These are phyloP conservation scores for mouse (Mus musculus) DNA, from an alignment of 2,113 vertebrate genomes.

Conservation along the genomic window DNA sequence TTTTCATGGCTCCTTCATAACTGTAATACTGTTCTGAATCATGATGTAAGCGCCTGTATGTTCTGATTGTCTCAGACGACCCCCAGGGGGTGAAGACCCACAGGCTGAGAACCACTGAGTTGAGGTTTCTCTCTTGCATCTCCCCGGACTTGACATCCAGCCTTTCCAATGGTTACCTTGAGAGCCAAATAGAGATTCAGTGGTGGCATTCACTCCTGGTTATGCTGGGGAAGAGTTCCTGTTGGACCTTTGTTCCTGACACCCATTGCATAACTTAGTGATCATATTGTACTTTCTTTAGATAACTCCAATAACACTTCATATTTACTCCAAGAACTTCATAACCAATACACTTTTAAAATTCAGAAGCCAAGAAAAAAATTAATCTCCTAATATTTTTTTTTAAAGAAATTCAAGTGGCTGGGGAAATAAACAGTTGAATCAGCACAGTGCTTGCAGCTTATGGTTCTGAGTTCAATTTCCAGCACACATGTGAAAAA, in stretches of 20 bases:
- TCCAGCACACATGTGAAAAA: neutral
- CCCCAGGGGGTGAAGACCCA: neutral
- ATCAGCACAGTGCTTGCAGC: neutral
- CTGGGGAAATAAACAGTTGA: neutral
- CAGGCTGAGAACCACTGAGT: neutral
- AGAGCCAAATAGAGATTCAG: conserved; percentile 3
- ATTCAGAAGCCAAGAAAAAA: neutral
- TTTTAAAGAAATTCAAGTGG: neutral
- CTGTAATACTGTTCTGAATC: neutral
- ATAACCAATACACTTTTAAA: conserved; percentile 20
- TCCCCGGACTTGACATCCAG: neutral
- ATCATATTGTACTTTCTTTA: conserved; percentile 45
- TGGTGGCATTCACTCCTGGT: neutral
- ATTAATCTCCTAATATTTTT: neutral
- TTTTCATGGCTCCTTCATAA: neutral
- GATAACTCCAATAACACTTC: conserved; percentile 4
- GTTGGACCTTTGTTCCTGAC: conserved; percentile 21
- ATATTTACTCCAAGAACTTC: conserved; percentile 47
- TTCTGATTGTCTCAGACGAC: neutral
- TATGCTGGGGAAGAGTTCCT: conserved; percentile 3
- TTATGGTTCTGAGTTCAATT: neutral
- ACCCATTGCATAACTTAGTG: conserved; percentile 18
- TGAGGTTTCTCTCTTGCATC: neutral
- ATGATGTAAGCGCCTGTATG: neutral
- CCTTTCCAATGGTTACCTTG: conserved; percentile 14